A percentile compares a stretch with the other conserved stretches of the same genome.
Conservation (phyloP, 2,113 vertebrate genomes). For the Thermophis baileyi region DNA sequence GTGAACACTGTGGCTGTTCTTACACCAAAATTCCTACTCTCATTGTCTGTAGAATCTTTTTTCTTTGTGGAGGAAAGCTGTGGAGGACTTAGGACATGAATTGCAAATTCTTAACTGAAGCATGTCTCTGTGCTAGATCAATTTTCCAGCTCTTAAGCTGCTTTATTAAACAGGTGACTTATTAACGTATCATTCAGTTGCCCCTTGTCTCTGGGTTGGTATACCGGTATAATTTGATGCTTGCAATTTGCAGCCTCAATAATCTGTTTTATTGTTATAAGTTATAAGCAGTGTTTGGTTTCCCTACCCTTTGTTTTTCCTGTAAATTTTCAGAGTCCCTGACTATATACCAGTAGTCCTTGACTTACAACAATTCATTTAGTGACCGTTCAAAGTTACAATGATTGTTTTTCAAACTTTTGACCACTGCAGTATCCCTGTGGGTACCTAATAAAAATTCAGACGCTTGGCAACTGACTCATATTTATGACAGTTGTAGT, state of each 20-base stretch:
- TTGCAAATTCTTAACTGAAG: constrained; percentile 11
- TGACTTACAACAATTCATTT: too few relatives aligned
- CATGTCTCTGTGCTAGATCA: background rate
- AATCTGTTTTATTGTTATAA: constrained; percentile 26
- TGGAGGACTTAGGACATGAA: constrained; percentile 6
- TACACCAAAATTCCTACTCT: constrained; percentile 26
- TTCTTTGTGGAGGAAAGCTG: background rate
- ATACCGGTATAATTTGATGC: background rate
- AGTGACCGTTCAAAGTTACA: too few relatives aligned
- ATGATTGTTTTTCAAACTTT: too few relatives aligned
- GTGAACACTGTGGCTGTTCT: background rate
- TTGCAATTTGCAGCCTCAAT: background rate
- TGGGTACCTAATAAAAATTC: too few relatives aligned
- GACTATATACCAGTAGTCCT: too few relatives aligned
- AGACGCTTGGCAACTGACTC: too few relatives aligned
- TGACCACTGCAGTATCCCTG: too few relatives aligned
- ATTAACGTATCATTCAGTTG: background rate
- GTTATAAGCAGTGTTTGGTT: constrained; percentile 7
- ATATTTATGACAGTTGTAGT: too few relatives aligned
- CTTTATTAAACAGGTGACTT: background rate
- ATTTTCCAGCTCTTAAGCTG: constrained; percentile 13
- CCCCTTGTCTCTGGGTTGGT: constrained; percentile 19
- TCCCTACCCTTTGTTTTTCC: constrained; percentile 37
- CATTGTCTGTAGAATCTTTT: background rate
- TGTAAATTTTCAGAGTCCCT: background rate